A percentile compares a stretch with the other conserved stretches of the same genome.
Conservation (phyloP, 2,888 invertebrate species). For the Brassicogethes aeneus region DNA sequence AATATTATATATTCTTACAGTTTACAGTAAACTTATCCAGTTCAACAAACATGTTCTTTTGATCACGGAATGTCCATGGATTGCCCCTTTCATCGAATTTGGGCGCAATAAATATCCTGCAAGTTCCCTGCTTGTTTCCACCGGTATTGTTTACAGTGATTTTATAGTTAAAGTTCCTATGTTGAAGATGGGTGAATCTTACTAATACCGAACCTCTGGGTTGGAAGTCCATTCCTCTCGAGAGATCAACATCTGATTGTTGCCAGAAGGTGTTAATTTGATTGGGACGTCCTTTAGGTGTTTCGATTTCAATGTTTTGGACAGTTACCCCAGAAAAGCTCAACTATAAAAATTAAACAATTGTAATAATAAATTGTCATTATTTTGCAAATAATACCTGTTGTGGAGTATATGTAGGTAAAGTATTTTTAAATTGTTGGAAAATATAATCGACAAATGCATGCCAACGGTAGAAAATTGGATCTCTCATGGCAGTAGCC, state of each 20-base stretch:
- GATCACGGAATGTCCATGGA: slow-evolving; percentile 52
- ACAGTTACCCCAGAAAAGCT: slow-evolving; percentile 56
- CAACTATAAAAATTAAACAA: slow-evolving; percentile 41
- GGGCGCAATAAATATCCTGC: slow-evolving; percentile 63
- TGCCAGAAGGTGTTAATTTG: slow-evolving; percentile 60
- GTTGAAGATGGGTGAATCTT: slow-evolving; percentile 66
- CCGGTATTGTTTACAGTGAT: slow-evolving; percentile 38
- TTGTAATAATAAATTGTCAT: not conserved
- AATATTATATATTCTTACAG: slow-evolving; percentile 46
- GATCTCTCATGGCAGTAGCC: slow-evolving; percentile 62
- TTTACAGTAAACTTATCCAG: slow-evolving; percentile 60
- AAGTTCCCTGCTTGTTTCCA: slow-evolving; percentile 46
- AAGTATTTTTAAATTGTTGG: slow-evolving; percentile 59
- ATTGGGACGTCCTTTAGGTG: slow-evolving; percentile 38
- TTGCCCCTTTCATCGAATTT: slow-evolving; percentile 56
- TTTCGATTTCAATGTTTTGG: slow-evolving; percentile 45
- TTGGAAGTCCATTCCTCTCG: slow-evolving; percentile 73
- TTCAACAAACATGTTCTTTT: slow-evolving; percentile 60
- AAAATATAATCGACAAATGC: slow-evolving; percentile 71
- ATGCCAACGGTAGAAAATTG: slow-evolving; percentile 81
- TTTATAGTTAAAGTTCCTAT: slow-evolving; percentile 59
- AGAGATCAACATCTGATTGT: slow-evolving; percentile 67
- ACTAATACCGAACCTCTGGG: slow-evolving; percentile 64
- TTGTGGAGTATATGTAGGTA: slow-evolving; percentile 53
- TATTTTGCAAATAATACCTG: slow-evolving; percentile 40